Evolutionary conservation across 2,113 vertebrate species (phyloP).

Genomic region (Neoarius graeffei): DNA sequence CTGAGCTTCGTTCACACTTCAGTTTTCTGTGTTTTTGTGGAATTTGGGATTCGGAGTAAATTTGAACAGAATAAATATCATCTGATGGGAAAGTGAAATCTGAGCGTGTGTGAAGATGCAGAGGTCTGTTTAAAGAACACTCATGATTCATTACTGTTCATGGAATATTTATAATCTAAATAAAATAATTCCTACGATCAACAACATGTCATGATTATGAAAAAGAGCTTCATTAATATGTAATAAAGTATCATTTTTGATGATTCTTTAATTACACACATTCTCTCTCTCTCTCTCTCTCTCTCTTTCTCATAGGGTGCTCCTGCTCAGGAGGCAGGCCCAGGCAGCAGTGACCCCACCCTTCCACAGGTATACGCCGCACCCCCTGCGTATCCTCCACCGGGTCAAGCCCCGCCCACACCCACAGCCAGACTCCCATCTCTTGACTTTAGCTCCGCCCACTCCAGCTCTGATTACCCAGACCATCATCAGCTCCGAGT

Average conservation of each 20-base stretch:
- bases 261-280: constrained; percentile 8
- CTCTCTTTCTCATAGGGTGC: constrained; percentile 62
- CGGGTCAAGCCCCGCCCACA: constrained; percentile 70
- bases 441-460: constrained; percentile 72
- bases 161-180: not conserved
- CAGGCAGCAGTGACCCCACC: constrained; percentile 68
- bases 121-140: too few species aligned
- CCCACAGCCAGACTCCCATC: constrained; percentile 66
- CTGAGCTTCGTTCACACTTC: not conserved
- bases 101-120: too few species aligned
- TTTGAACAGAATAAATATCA: too few species aligned
- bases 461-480: constrained; percentile 67
- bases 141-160: too few species aligned
- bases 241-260: not conserved
- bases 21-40: not conserved
- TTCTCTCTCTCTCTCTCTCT: constrained; percentile 20
- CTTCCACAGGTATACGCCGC: constrained; percentile 75
- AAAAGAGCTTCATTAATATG: not conserved
- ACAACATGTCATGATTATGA: not conserved
- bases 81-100: too few species aligned
- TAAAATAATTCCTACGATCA: not conserved
- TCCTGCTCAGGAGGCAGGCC: constrained; percentile 72
- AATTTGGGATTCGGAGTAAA: too few species aligned
- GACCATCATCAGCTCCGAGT: constrained; percentile 76
- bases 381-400: constrained; percentile 73